A percentile compares a stretch with the other conserved stretches of the same genome.
These are phyloP conservation scores for Eulemur macaco DNA, from an alignment of 2,113 vertebrate species.

Conservation along the genomic window DNA sequence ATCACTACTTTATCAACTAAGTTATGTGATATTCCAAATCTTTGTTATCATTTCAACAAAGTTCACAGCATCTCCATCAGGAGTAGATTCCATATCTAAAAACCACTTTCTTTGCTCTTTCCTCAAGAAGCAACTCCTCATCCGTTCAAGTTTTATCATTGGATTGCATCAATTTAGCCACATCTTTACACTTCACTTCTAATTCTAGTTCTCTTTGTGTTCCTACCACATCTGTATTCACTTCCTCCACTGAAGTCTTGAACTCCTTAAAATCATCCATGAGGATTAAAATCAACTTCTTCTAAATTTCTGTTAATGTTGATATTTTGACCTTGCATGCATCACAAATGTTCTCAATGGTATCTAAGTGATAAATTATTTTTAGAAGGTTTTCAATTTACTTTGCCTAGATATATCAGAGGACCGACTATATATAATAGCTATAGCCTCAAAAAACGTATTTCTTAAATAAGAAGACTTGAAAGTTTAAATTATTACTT, in stretches of 20 bases:
- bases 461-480: background rate
- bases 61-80: background rate
- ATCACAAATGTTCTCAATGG: background rate
- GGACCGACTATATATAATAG: background rate
- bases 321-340: background rate
- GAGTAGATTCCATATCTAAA: background rate
- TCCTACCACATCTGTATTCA: background rate
- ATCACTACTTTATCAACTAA: background rate
- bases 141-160: background rate
- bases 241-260: background rate
- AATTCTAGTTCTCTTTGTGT: background rate
- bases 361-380: background rate
- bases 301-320: background rate
- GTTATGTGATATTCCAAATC: background rate
- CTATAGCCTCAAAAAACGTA: background rate
- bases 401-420: background rate
- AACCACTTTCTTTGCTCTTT: background rate
- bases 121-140: background rate
- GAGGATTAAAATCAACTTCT: background rate
- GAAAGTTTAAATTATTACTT: background rate
- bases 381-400: background rate
- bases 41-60: background rate
- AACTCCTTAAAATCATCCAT: background rate
- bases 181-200: background rate
- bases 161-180: background rate